Evolutionary conservation across 2,888 invertebrate species (phyloP).

Genomic region (Heliconius ethilla): DNA sequence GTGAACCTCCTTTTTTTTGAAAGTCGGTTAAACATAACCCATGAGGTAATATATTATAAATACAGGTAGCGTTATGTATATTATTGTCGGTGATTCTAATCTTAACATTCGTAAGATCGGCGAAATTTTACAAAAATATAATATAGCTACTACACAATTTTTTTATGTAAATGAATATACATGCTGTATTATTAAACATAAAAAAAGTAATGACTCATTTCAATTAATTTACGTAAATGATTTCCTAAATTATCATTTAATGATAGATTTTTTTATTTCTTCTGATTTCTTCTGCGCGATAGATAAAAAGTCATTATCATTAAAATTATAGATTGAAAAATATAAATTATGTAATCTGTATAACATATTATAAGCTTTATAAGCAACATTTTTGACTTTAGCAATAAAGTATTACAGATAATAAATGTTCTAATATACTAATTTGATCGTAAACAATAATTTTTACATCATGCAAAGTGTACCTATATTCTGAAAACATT

Average conservation of each 20-base stretch:
- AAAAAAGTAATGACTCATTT: no score
- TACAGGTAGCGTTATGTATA: constrained; percentile 5
- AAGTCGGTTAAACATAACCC: not conserved
- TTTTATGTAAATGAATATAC: not conserved
- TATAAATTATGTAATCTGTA: not conserved
- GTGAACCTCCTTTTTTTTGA: no score
- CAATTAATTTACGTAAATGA: no score
- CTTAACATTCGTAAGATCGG: not conserved
- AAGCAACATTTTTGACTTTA: not conserved
- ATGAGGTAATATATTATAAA: constrained; percentile 2
- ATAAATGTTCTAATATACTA: constrained; percentile 4
- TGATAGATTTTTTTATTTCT: not conserved
- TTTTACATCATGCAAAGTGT: not conserved
- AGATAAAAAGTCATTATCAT: not conserved
- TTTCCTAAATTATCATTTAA: not conserved
- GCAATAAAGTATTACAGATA: not conserved
- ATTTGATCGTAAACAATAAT: not conserved
- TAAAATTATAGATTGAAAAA: not conserved
- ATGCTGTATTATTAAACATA: no score
- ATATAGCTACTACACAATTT: constrained; percentile 24
- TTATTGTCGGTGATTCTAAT: constrained; percentile 20
- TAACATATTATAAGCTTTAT: not conserved
- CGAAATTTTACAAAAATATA: constrained; percentile 24
- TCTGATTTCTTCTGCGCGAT: not conserved
- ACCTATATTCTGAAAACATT: not conserved